Evolutionary conservation across 92 coral and sea anemone species (phyloP), one percentile per base, ranked within the genome.

Genomic region (Umimayanthus kanabou): DNA sequence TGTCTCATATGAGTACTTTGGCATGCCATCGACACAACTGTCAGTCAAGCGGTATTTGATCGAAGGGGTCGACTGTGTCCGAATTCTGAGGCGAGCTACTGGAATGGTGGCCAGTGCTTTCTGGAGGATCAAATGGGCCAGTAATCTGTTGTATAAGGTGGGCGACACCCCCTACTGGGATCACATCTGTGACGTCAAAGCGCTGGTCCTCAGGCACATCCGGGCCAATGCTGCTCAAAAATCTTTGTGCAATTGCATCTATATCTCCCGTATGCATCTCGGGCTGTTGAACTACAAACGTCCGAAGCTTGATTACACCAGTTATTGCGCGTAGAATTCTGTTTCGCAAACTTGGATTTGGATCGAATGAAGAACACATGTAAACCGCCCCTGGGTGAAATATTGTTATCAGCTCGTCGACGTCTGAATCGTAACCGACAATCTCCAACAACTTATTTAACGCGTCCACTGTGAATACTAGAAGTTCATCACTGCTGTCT

Each of bases 11-110:
- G 45, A 9, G 77, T 73, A 33, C 25, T 73, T 73, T 30, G 33
- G 3, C 11, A 53, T 15, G 42, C 22, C 69, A 8, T 13, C 4
- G 1, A 20, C 25, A 61, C 69, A 61, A 25, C 33, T 50, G 23
- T 81, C 58, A 81, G 64, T 82, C 86, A 40, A 82, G 86, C 5
- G 86, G 86, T 58, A 82, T 82, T 26, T 82, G 15, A 14, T 82
- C 86, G 1, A 82, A 64, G 28, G 58, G 6, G 9, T 66, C 40
- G 15, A 18, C 39, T 42, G 39, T 39, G 45, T 26, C 16, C 50
- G 37, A 13, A 18, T 42, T 57, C 23, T 82, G 58, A 16, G 4
- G 39, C 22, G 74, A 42, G 15, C 23, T 42, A 64, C 73, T 64
- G 85, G 50, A 37, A 40, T 18, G 30, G 39, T 67, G 76, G 9